A percentile compares a stretch with the other conserved stretches of the same genome.
phyloP scores from a whole-genome alignment of 2,888 invertebrate species.

The Poecilobothrus nobilitatus region DNA sequence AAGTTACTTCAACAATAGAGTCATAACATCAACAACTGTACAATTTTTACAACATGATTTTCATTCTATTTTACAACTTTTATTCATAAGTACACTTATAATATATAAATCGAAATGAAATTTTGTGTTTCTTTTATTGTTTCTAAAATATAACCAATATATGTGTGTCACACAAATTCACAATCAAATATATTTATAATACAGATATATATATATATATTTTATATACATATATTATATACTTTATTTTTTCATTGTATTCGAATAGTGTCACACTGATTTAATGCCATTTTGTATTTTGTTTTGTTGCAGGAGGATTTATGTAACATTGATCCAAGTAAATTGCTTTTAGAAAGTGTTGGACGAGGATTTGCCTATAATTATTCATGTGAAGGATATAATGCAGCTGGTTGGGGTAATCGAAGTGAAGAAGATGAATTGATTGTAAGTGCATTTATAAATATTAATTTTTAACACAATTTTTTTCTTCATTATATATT shows the following conservation, averaged over 20 bases:
- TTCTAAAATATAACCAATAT: background rate
- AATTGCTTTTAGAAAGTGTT: slow-evolving; percentile 75
- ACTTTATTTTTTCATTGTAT: too few relatives aligned
- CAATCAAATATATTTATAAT: background rate
- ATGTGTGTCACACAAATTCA: background rate
- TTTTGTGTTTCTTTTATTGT: too few relatives aligned
- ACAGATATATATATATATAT: too few relatives aligned
- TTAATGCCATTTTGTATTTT: background rate
- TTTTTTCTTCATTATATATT: slow-evolving; percentile 11
- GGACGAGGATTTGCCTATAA: slow-evolving; percentile 85
- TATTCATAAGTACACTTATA: too few relatives aligned
- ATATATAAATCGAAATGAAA: too few relatives aligned
- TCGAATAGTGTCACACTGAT: background rate
- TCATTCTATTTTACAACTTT: too few relatives aligned
- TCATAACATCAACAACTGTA: too few relatives aligned
- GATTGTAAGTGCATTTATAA: slow-evolving; percentile 47
- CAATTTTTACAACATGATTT: too few relatives aligned
- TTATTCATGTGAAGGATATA: slow-evolving; percentile 86
- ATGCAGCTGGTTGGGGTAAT: slow-evolving; percentile 81
- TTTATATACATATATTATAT: too few relatives aligned
- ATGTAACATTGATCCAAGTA: slow-evolving; percentile 79
- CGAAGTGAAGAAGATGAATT: slow-evolving; percentile 69
- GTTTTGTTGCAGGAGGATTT: slow-evolving; percentile 48
- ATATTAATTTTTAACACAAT: background rate
- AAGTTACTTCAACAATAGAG: too few relatives aligned